phyloP scores from a whole-genome alignment of 2,888 invertebrate genomes.

The Petrolisthes manimaculis region DNA sequence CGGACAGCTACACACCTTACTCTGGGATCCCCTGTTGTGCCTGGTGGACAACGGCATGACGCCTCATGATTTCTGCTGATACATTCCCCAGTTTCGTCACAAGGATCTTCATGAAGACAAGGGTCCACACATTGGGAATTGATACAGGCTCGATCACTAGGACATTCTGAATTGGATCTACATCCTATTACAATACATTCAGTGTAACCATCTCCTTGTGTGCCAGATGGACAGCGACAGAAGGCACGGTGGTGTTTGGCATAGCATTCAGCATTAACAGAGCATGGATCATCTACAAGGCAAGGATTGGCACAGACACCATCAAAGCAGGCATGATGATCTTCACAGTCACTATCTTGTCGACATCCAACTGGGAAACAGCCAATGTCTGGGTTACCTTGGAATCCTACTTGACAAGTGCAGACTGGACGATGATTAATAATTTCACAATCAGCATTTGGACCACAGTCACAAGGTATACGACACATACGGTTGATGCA shows the following conservation, averaged over 20 bases:
- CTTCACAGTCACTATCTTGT: conserved; percentile 85
- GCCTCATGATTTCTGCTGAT: conserved; percentile 72
- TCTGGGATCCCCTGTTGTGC: conserved; percentile 77
- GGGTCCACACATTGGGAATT: conserved; percentile 82
- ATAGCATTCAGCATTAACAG: conserved; percentile 68
- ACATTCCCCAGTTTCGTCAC: conserved; percentile 74
- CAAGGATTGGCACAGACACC: conserved; percentile 85
- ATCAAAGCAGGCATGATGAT: conserved; percentile 85
- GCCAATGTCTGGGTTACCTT: conserved; percentile 86
- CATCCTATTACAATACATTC: conserved; percentile 78
- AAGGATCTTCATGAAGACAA: conserved; percentile 72
- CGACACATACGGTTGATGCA: conserved; percentile 89
- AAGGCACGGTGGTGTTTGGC: conserved; percentile 68
- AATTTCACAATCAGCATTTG: conserved; percentile 83
- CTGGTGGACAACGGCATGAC: conserved; percentile 84
- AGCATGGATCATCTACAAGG: conserved; percentile 81
- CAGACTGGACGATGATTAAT: conserved; percentile 88
- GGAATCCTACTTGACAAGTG: conserved; percentile 85
- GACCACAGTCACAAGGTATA: conserved; percentile 89
- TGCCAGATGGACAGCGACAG: conserved; percentile 69
- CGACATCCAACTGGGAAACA: conserved; percentile 87
- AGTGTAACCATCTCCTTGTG: conserved; percentile 69
- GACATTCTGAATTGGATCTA: conserved; percentile 85
- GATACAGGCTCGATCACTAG: conserved; percentile 77
- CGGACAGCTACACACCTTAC: conserved; percentile 78